Evolutionary conservation across 2,888 invertebrate genomes (phyloP).

Genomic region (Alviniconcha strummeri): DNA sequence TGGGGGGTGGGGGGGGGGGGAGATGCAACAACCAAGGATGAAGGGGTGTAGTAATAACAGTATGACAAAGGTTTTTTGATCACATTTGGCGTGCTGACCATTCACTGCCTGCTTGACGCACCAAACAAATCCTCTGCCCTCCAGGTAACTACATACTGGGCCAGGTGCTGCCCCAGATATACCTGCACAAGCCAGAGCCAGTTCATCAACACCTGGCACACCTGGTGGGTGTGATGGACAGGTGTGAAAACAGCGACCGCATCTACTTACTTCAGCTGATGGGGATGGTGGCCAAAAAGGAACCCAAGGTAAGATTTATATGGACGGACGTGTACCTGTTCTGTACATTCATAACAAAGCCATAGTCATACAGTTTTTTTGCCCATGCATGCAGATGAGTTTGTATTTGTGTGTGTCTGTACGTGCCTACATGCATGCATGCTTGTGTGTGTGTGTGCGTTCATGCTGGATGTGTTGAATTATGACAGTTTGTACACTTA

Average conservation of each 20-base stretch:
- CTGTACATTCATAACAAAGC: background rate
- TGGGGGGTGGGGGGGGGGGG: too few relatives aligned
- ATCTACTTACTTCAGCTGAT: slow-evolving; percentile 88
- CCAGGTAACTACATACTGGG: slow-evolving; percentile 91
- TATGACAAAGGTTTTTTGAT: too few relatives aligned
- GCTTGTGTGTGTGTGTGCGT: too few relatives aligned
- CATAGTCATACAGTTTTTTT: background rate
- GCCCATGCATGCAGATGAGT: background rate
- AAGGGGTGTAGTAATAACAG: too few relatives aligned
- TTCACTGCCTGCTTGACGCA: background rate
- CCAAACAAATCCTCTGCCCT: background rate
- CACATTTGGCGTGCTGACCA: background rate
- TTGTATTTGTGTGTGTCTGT: background rate
- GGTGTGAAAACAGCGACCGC: slow-evolving; percentile 88
- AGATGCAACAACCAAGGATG: too few relatives aligned
- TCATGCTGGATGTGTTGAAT: too few relatives aligned
- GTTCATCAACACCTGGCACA: slow-evolving; percentile 89
- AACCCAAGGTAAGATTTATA: slow-evolving; percentile 72
- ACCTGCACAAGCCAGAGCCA: slow-evolving; percentile 89
- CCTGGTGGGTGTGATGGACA: slow-evolving; percentile 85
- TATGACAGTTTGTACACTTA: too few relatives aligned
- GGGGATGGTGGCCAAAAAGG: slow-evolving; percentile 86
- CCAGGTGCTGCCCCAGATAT: slow-evolving; percentile 91
- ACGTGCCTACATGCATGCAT: background rate
- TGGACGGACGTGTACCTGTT: too few relatives aligned